phyloP scores from a whole-genome alignment of 2,888 invertebrate genomes.

The Platycheirus rosarum region DNA sequence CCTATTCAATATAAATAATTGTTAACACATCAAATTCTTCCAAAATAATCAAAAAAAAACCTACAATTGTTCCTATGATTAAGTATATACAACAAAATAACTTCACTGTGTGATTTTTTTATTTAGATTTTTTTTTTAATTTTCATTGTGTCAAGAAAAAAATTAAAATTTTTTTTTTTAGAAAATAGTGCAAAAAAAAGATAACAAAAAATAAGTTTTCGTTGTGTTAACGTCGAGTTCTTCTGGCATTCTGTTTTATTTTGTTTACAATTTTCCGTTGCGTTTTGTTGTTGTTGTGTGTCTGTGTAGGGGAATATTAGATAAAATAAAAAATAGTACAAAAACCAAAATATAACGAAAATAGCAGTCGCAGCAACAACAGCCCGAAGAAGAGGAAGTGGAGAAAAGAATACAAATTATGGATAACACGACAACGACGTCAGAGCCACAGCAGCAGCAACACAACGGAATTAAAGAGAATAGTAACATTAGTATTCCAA shows the following conservation, averaged over 20 bases:
- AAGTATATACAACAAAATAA: conserved; percentile 4
- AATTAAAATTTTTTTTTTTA: conserved; percentile 34
- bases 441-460: conserved; percentile 76
- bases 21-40: conserved; percentile 28
- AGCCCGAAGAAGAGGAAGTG: conserved; percentile 44
- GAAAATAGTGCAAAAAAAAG: conserved; percentile 42
- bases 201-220: conserved; percentile 35
- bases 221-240: conserved; percentile 67
- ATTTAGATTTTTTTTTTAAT: conserved; percentile 69
- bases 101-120: conserved; percentile 54
- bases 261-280: conserved; percentile 54
- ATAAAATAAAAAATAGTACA: conserved; percentile 51
- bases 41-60: conserved; percentile 12
- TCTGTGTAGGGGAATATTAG: conserved; percentile 61
- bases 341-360: conserved; percentile 54
- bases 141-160: conserved; percentile 52
- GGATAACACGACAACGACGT: conserved; percentile 75
- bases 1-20: conserved; percentile 40
- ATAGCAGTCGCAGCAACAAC: conserved; percentile 43
- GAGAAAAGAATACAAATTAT: conserved; percentile 69
- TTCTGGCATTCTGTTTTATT: conserved; percentile 61
- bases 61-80: background rate
- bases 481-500: conserved; percentile 80
- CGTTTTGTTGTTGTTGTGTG: conserved; percentile 59
- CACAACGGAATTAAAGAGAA: conserved; percentile 81